phyloP scores from a whole-genome alignment of 2,888 invertebrate species.

The Ctenicera cuprea region DNA sequence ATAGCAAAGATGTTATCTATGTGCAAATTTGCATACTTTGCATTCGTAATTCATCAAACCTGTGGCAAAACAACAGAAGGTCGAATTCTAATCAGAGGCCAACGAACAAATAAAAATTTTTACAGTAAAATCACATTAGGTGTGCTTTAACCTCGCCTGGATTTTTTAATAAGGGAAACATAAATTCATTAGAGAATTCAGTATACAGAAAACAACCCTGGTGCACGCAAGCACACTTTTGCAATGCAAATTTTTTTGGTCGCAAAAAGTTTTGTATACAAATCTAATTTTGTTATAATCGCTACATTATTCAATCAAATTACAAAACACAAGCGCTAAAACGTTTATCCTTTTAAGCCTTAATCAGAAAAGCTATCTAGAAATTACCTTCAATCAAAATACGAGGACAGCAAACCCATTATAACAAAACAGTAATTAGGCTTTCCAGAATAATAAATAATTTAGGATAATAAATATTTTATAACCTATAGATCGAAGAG shows the following conservation, averaged over 20 bases:
- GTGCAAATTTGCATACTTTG: no score
- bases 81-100: no score
- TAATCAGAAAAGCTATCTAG: conserved; percentile 6
- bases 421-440: conserved; percentile 15
- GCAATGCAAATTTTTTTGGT: conserved; percentile 7
- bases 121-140: no score
- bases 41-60: no score
- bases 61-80: no score
- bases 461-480: not conserved
- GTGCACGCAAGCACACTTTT: not conserved
- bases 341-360: not conserved
- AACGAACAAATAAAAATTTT: no score
- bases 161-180: conserved; percentile 8
- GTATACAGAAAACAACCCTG: not conserved
- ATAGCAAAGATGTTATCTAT: no score
- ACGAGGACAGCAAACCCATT: conserved; percentile 5
- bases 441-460: conserved; percentile 7
- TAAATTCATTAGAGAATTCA: no score
- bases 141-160: not conserved
- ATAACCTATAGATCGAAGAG: not conserved
- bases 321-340: not conserved
- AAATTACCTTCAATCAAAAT: conserved; percentile 8
- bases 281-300: conserved; percentile 19
- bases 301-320: not conserved
- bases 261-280: not conserved